phyloP scores from a whole-genome alignment of 2,113 vertebrate species.

The Nicator chloris region DNA sequence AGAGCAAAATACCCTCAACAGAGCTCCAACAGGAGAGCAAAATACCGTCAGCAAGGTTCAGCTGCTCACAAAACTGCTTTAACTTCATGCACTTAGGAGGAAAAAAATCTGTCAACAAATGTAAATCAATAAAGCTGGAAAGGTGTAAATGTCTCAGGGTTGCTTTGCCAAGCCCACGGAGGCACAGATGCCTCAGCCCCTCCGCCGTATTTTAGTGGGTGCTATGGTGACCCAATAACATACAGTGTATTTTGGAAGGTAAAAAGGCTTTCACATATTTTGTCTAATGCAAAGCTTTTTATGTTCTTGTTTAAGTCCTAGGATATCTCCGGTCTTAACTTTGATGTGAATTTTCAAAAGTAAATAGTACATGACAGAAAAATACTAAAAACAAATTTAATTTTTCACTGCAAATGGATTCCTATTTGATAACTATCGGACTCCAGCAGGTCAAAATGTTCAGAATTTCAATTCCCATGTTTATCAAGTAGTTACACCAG shows the following conservation, averaged over 20 bases:
- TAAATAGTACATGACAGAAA: neutral
- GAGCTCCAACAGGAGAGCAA: neutral
- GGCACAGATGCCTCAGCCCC: neutral
- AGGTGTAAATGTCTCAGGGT: neutral
- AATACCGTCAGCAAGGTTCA: neutral
- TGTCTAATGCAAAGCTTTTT: neutral
- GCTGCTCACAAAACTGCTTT: neutral
- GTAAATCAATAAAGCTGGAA: neutral
- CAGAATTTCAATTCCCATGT: neutral
- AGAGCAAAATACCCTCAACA: neutral
- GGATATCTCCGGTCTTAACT: neutral
- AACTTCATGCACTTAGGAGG: neutral
- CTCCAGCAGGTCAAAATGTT: neutral
- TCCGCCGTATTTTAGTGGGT: neutral
- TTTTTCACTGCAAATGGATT: neutral
- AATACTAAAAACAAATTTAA: neutral
- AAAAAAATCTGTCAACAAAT: neutral
- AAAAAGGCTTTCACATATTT: neutral
- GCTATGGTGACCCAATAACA: neutral
- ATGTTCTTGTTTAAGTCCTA: neutral
- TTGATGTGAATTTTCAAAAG: neutral
- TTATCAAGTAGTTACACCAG: neutral
- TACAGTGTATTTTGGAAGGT: neutral
- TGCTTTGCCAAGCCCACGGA: neutral
- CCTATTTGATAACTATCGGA: neutral